Percentiles rank a stretch among this genome's conserved stretches.
Conservation (phyloP, 2,888 invertebrate genomes). For the Tetragonisca angustula region DNA sequence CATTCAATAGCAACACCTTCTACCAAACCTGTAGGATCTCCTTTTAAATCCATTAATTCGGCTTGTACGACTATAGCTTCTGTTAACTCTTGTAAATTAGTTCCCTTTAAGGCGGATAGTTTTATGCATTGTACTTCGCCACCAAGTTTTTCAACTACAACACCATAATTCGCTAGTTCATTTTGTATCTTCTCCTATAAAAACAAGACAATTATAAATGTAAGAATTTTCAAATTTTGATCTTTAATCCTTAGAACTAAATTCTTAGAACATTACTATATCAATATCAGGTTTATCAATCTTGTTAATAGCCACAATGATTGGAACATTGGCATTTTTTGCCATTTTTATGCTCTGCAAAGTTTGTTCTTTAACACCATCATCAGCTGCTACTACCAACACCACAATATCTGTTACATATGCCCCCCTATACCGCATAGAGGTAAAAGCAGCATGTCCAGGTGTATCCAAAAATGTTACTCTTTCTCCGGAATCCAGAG, state of each 20-base stretch:
- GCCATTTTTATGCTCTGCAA: constrained; percentile 95
- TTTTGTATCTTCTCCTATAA: constrained; percentile 89
- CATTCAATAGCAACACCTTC: constrained; percentile 97
- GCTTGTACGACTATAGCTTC: constrained; percentile 94
- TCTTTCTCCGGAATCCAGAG: constrained; percentile 88
- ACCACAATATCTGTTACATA: constrained; percentile 96
- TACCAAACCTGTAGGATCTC: constrained; percentile 92
- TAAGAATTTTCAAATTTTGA: not conserved
- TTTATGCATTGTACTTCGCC: constrained; percentile 96
- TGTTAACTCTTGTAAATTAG: constrained; percentile 90
- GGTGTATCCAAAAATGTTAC: constrained; percentile 99
- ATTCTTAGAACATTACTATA: constrained; percentile 86
- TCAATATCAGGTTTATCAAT: constrained; percentile 96
- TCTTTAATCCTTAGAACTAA: not conserved
- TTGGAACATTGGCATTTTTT: constrained; percentile 91
- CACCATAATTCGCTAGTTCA: constrained; percentile 91
- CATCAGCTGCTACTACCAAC: constrained; percentile 98
- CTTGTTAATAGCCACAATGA: constrained; percentile 99
- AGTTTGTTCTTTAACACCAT: constrained; percentile 99
- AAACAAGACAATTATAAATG: constrained; percentile 52
- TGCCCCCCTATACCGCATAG: constrained; percentile 98
- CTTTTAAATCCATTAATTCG: constrained; percentile 94
- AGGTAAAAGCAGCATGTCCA: constrained; percentile 98
- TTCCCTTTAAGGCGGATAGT: constrained; percentile 95
- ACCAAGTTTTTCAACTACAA: constrained; percentile 94